phyloP scores from a whole-genome alignment of 2,113 vertebrate species.

The Parus major region DNA sequence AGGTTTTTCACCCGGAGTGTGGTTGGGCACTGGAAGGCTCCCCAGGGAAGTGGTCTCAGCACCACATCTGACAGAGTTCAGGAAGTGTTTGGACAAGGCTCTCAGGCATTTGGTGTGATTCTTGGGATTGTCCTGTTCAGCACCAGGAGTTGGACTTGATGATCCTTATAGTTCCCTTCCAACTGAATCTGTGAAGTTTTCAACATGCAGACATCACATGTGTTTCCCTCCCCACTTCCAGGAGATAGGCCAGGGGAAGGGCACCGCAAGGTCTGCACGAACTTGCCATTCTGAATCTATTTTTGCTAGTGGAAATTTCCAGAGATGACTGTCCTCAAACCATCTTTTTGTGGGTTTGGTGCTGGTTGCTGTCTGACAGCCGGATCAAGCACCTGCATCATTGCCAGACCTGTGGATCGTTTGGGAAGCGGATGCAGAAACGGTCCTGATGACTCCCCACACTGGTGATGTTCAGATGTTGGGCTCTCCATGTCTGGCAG shows the following conservation, averaged over 20 bases:
- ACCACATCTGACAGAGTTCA: not conserved
- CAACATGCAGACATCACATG: not conserved
- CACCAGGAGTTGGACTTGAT: not conserved
- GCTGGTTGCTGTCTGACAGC: not conserved
- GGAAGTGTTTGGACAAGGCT: not conserved
- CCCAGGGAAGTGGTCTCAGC: not conserved
- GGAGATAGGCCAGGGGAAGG: not conserved
- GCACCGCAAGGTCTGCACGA: not conserved
- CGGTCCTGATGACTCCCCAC: rapidly evolving
- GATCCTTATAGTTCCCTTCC: not conserved
- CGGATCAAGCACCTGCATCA: rapidly evolving
- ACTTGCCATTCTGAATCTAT: not conserved
- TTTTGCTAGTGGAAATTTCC: not conserved
- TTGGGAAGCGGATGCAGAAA: not conserved
- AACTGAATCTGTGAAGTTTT: not conserved
- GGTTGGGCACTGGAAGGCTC: not conserved
- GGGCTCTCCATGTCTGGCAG: not conserved
- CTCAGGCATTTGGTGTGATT: not conserved
- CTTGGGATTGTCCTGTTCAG: not conserved
- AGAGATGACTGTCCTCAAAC: not conserved
- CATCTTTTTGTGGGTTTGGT: not conserved
- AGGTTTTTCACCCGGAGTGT: not conserved
- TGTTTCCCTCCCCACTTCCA: rapidly evolving
- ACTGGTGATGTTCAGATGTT: not conserved
- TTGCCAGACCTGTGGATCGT: not conserved